Percentiles rank a stretch among this genome's conserved stretches.
These are phyloP conservation scores for Odocoileus hemionus DNA, from an alignment of 2,113 vertebrate genomes.

Conservation along the genomic window DNA sequence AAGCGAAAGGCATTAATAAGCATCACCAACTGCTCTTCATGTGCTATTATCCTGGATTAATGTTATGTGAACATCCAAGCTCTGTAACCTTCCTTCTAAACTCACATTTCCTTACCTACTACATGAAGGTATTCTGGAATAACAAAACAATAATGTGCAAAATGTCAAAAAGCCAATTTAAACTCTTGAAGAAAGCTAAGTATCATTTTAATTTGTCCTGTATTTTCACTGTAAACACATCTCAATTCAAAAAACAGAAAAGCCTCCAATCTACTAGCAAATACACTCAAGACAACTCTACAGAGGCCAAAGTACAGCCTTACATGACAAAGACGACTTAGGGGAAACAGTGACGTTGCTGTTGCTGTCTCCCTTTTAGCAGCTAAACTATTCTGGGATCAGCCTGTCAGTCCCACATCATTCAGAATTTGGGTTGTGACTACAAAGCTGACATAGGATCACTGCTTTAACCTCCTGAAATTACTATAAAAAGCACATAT, in stretches of 20 bases:
- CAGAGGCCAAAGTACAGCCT: not conserved
- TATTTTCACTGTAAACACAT: not conserved
- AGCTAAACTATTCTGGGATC: not conserved
- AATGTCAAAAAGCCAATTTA: not conserved
- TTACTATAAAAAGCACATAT: not conserved
- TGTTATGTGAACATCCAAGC: not conserved
- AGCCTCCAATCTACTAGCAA: not conserved
- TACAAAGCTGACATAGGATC: not conserved
- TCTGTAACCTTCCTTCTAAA: not conserved
- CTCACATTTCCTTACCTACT: not conserved
- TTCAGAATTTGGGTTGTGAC: not conserved
- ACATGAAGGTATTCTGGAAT: not conserved
- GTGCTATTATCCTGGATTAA: rapidly evolving
- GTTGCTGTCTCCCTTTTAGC: not conserved
- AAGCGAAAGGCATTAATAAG: not conserved
- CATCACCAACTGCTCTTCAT: not conserved
- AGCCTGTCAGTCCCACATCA: not conserved
- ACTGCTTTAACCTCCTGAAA: not conserved
- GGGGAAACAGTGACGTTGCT: not conserved
- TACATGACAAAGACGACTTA: not conserved
- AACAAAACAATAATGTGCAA: not conserved
- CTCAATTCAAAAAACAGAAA: not conserved
- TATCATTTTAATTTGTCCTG: not conserved
- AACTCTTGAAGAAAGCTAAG: not conserved
- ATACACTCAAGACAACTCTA: not conserved